phyloP scores from a whole-genome alignment of 2,797 vertebrate genomes.

The Coregonus sp. region DNA sequence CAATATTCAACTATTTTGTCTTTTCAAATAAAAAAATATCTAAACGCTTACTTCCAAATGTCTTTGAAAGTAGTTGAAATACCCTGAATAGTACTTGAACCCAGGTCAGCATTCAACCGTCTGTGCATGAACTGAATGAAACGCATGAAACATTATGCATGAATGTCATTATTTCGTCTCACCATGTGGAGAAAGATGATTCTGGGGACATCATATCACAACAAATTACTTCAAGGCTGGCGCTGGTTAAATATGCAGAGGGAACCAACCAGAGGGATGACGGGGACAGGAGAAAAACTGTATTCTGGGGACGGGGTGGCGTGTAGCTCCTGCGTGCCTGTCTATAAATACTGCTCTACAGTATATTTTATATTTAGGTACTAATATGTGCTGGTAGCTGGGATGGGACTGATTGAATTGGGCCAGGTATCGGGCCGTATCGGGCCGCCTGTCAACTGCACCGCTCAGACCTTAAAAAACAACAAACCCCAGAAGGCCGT shows the following conservation, averaged over 20 bases:
- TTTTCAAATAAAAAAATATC: no score
- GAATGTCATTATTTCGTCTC: conserved; percentile 11
- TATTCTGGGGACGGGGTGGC: not conserved
- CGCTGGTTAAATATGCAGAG: not conserved
- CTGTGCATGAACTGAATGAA: not conserved
- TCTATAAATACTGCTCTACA: conserved; percentile 13
- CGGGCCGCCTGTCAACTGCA: conserved; percentile 7
- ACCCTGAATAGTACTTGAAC: no score
- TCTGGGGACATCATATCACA: conserved; percentile 10
- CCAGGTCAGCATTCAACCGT: not conserved
- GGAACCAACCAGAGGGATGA: not conserved
- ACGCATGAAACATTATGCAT: conserved; percentile 3
- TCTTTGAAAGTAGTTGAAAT: no score
- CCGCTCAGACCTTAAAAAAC: conserved; percentile 14
- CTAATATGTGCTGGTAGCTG: conserved; percentile 6
- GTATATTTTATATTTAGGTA: conserved; percentile 11
- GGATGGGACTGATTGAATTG: conserved; percentile 18
- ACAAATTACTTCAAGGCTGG: conserved; percentile 1
- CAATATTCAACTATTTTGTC: no score
- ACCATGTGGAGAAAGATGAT: not conserved
- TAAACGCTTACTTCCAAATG: no score
- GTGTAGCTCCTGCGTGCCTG: not conserved
- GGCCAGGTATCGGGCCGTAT: conserved; percentile 19
- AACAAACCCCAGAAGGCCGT: conserved; percentile 3
- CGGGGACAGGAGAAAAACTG: not conserved